A percentile compares a stretch with the other conserved stretches of the same genome.
These are phyloP conservation scores for Habropoda laboriosa DNA, from an alignment of 1,140 invertebrate genomes.

Conservation along the genomic window DNA sequence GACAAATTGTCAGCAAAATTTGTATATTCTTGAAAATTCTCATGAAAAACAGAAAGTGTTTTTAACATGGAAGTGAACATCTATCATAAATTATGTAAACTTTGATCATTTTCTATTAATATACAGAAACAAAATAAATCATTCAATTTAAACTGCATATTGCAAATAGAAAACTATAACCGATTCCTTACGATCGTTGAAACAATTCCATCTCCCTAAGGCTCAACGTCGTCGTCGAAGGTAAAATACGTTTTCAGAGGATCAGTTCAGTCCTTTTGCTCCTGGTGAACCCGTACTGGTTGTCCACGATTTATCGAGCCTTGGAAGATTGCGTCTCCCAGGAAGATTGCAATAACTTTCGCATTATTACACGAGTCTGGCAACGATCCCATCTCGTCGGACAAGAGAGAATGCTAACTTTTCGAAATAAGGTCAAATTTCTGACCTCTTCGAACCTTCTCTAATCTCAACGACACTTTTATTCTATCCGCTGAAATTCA, in stretches of 20 bases:
- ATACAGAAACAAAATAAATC: neutral
- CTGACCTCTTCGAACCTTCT: neutral
- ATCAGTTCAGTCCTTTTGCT: constrained; percentile 52
- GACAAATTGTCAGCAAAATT: too few relatives aligned
- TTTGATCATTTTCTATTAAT: neutral
- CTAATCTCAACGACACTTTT: too few relatives aligned
- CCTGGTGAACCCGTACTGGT: constrained; percentile 31
- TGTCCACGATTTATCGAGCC: constrained; percentile 61
- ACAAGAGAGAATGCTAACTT: constrained; percentile 30
- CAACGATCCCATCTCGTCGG: constrained; percentile 51
- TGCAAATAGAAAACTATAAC: neutral
- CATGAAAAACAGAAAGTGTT: too few relatives aligned
- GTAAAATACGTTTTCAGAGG: constrained; percentile 48
- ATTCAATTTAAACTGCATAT: neutral
- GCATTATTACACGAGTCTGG: constrained; percentile 58
- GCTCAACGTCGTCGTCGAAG: neutral
- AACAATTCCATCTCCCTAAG: constrained; percentile 2
- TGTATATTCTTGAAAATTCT: too few relatives aligned
- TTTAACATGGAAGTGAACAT: too few relatives aligned
- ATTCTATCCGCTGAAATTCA: neutral
- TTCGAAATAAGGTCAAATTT: neutral
- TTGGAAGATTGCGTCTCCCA: constrained; percentile 31
- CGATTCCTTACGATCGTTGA: neutral
- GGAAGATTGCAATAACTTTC: constrained; percentile 66
- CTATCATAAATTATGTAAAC: too few relatives aligned